These are phyloP conservation scores for Helostoma temminkii DNA, from an alignment of 2,797 vertebrate genomes.

Conservation along the genomic window DNA sequence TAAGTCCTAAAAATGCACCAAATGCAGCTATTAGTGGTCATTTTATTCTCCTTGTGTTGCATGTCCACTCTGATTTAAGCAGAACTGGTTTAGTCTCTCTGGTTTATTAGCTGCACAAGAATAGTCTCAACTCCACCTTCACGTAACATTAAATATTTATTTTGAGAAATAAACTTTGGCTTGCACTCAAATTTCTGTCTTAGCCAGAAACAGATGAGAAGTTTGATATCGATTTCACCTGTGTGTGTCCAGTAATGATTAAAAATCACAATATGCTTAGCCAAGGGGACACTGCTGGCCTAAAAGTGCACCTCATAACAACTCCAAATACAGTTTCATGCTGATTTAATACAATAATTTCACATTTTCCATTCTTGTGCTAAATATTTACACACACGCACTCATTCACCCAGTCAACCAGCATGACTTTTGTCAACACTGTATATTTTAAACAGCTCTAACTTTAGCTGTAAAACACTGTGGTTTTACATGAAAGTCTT, in stretches of 20 bases:
- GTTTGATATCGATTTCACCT: neutral
- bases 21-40: slow-evolving; percentile 68
- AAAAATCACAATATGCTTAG: neutral
- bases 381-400: slow-evolving; percentile 4
- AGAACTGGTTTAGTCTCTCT: neutral
- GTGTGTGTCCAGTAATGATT: neutral
- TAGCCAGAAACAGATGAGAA: neutral
- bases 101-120: slow-evolving; percentile 22
- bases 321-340: too few relatives aligned
- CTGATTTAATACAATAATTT: neutral
- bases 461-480: slow-evolving; percentile 37
- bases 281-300: neutral
- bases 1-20: slow-evolving; percentile 54
- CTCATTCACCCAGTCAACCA: neutral
- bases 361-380: neutral
- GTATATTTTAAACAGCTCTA: slow-evolving; percentile 47
- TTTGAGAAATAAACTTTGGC: neutral
- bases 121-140: neutral
- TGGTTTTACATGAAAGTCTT: slow-evolving; percentile 49
- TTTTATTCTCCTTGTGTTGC: slow-evolving; percentile 34
- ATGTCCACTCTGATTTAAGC: slow-evolving; percentile 6
- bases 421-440: neutral
- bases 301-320: neutral
- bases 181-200: neutral
- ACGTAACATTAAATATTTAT: neutral